Conservation (phyloP, 1,140 invertebrate species). For the Trypoxylus dichotomus region DNA sequence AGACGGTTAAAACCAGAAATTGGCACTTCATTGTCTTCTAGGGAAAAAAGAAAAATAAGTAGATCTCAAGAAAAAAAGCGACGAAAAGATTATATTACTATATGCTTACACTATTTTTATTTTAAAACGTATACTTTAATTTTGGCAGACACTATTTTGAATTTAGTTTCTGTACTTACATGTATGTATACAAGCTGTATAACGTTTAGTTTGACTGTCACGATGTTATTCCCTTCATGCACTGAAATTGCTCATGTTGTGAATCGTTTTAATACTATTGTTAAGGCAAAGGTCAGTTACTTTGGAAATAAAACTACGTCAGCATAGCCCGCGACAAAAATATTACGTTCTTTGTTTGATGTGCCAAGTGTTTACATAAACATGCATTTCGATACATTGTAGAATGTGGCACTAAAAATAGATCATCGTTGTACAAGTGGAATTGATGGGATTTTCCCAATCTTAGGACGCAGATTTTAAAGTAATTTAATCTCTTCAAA, state of each 20-base stretch:
- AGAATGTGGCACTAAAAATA: too few species aligned
- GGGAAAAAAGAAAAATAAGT: neutral
- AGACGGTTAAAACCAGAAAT: slow-evolving; percentile 14
- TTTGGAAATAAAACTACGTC: neutral
- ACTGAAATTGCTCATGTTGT: neutral
- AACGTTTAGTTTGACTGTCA: neutral
- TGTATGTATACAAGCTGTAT: neutral
- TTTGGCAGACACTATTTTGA: neutral
- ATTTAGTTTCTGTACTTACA: neutral
- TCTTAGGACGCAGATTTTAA: too few species aligned
- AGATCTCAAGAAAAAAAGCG: neutral
- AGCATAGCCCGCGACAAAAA: too few species aligned
- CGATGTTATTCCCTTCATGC: neutral
- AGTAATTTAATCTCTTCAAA: too few species aligned
- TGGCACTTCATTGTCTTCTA: neutral
- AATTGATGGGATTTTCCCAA: too few species aligned
- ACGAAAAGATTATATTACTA: too few species aligned
- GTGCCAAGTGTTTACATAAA: too few species aligned
- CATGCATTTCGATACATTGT: too few species aligned
- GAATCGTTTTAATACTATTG: neutral
- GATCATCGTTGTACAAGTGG: too few species aligned
- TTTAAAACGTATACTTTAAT: neutral
- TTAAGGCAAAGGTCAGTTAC: neutral
- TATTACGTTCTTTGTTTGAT: too few species aligned
- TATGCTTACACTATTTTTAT: neutral